Base-by-base conservation (phyloP, 2,113 vertebrate genomes). In the Bos javanicus region DNA sequence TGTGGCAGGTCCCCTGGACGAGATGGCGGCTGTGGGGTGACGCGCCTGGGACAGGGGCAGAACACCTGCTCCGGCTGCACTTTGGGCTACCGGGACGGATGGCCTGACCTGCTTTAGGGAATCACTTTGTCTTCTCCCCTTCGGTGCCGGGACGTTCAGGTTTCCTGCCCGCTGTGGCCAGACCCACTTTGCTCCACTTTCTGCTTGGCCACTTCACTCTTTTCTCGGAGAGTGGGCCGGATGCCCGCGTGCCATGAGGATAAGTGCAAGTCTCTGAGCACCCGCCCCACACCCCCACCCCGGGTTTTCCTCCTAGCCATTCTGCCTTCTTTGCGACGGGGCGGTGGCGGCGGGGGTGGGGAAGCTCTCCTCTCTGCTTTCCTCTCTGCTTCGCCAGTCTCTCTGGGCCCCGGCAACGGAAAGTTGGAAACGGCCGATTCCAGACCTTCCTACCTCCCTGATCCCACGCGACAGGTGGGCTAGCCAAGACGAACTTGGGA, bases 31-130 rank as follows among this genome's bases (percentile, higher is more conserved):
- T 62, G 87, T 17, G 0, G 26, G 43, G 15, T 23, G 21, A 54
- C 11, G 33, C 30, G 2, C 11, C 3, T 1, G 25, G 13, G 7
- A 43, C n/a, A 0, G 8, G 62, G 33, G 12, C 2, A 0, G 15
- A 54, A 46, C 62, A 25, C 87, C 33, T 74, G 87, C 48, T 93
- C 36, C 28, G 36, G 39, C 17, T 28, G 39, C 54, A 28, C 50
- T 25, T 15, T 0, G 33, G 36, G 19, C 36, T 74, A 21, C 87
- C 11, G 4, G 10, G 33, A 33, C 13, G 25, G 50, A 36, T 87
- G 60, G 5, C 52, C 33, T 2, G 28, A 11, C 50, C 4, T n/a
- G 19, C 36, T 83, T 36, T 30, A 3, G 56, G 67, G 60, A 64
- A 16, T 93, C 84, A 23, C 23, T 86, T 15, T 82, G 83, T 56